phyloP scores from a whole-genome alignment of 2,888 invertebrate species.

The Epinotia nisella region DNA sequence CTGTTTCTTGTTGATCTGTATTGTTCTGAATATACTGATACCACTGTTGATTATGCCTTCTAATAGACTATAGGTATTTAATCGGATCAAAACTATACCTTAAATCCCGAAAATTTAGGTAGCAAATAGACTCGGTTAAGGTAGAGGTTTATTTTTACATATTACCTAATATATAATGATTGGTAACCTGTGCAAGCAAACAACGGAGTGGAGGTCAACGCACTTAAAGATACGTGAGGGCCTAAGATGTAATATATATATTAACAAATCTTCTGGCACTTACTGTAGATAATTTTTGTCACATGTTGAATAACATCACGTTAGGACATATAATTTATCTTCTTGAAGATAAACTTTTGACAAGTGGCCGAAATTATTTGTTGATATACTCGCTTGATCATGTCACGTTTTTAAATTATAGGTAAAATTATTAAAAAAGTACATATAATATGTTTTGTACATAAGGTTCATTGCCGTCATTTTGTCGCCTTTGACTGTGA shows the following conservation, averaged over 20 bases:
- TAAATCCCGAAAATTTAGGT: constrained; percentile 41
- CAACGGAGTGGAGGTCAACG: constrained; percentile 14
- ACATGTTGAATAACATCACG: constrained; percentile 30
- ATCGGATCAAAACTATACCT: constrained; percentile 52
- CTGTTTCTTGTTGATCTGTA: constrained; percentile 66
- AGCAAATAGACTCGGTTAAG: constrained; percentile 45
- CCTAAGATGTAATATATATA: constrained; percentile 64
- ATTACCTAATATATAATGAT: constrained; percentile 14
- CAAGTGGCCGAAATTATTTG: constrained; percentile 36
- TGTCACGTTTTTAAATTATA: constrained; percentile 13
- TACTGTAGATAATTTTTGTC: constrained; percentile 48
- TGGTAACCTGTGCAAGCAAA: constrained; percentile 1
- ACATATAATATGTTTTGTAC: constrained; percentile 44
- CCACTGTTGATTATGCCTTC: constrained; percentile 72
- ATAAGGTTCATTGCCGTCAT: constrained; percentile 38
- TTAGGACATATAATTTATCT: constrained; percentile 5
- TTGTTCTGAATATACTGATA: constrained; percentile 58
- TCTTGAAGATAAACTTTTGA: constrained; percentile 15
- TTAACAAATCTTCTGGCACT: constrained; percentile 64
- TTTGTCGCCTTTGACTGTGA: constrained; percentile 46
- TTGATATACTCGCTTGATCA: constrained; percentile 29
- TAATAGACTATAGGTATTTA: constrained; percentile 54
- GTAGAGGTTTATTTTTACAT: constrained; percentile 47
- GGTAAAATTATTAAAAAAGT: constrained; percentile 24
- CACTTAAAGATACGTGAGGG: constrained; percentile 58